Conservation (phyloP, 2,888 invertebrate species). For the Anticlea derivata region DNA sequence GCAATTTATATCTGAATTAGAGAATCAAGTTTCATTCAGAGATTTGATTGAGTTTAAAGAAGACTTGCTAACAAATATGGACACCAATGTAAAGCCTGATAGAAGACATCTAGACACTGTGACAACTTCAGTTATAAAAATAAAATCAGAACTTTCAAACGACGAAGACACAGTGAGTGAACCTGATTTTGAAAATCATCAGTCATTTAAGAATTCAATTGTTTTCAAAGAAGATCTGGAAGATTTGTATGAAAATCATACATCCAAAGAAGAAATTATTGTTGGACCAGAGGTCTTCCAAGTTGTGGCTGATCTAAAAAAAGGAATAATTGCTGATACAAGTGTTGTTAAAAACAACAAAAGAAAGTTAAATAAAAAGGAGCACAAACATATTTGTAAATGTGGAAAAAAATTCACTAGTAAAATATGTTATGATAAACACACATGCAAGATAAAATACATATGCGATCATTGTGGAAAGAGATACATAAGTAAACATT, state of each 20-base stretch:
- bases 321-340: neutral
- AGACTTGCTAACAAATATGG: neutral
- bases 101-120: too few species aligned
- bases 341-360: neutral
- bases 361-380: neutral
- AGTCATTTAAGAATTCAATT: neutral
- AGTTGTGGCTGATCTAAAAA: neutral
- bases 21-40: neutral
- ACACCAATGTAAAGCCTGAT: neutral
- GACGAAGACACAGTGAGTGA: neutral
- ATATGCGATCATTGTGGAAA: conserved; percentile 2
- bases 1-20: neutral
- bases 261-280: conserved; percentile 2
- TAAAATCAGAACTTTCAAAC: too few species aligned
- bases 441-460: neutral
- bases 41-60: conserved; percentile 1
- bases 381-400: neutral
- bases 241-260: conserved; percentile 4
- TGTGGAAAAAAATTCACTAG: neutral
- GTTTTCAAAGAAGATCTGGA: conserved; percentile 4
- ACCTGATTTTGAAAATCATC: neutral
- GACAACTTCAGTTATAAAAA: neutral
- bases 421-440: neutral
- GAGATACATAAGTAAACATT: neutral
- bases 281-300: conserved; percentile 8